Evolutionary conservation across 2,113 vertebrate genomes (phyloP).

Genomic region (Pseudorectes ferrugineus): DNA sequence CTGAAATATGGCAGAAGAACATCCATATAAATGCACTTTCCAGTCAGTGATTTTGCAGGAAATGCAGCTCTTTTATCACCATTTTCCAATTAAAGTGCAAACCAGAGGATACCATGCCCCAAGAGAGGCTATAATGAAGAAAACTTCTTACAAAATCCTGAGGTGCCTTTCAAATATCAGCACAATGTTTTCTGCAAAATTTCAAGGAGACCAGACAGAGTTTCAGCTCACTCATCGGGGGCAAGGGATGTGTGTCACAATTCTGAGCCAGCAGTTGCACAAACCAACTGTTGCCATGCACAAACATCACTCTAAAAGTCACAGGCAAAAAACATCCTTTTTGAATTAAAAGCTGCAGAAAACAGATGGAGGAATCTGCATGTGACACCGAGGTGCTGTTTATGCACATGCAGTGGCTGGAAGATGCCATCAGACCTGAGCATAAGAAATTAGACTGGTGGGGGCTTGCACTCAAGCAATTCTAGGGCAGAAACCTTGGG

Average conservation of each 20-base stretch:
- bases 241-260: neutral
- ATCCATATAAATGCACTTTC: neutral
- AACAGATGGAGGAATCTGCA: neutral
- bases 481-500: neutral
- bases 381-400: neutral
- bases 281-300: neutral
- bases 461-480: neutral
- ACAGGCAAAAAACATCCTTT: neutral
- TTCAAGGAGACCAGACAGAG: neutral
- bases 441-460: neutral
- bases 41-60: neutral
- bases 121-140: neutral
- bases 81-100: neutral
- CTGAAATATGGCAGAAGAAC: neutral
- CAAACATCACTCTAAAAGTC: neutral
- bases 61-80: neutral
- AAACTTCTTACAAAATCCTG: neutral
- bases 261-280: neutral
- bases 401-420: neutral
- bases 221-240: fast-evolving
- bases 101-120: neutral
- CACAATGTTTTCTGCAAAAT: neutral
- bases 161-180: neutral
- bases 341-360: neutral
- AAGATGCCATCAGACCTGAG: neutral